These are phyloP conservation scores for Herminia tarsipennalis DNA, from an alignment of 2,888 invertebrate genomes.

Conservation along the genomic window DNA sequence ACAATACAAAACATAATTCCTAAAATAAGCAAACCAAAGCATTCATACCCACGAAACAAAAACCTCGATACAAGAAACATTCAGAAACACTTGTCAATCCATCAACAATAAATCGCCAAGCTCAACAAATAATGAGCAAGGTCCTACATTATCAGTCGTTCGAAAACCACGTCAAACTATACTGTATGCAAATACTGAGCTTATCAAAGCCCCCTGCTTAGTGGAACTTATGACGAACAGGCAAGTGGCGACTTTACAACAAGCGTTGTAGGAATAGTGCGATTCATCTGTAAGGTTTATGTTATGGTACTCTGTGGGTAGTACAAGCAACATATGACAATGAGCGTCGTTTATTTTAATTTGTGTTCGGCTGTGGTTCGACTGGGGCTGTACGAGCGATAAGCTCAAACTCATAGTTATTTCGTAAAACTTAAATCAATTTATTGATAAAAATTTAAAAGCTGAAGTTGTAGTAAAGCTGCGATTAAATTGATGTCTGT, in stretches of 20 bases:
- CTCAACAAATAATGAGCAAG: constrained; percentile 27
- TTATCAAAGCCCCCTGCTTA: constrained; percentile 54
- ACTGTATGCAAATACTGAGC: constrained; percentile 47
- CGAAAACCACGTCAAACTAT: constrained; percentile 34
- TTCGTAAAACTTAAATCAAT: too few relatives aligned
- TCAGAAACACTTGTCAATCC: neutral
- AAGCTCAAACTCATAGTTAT: too few relatives aligned
- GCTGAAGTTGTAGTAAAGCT: too few relatives aligned
- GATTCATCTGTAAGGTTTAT: constrained; percentile 67
- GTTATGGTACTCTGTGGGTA: constrained; percentile 56
- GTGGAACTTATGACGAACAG: constrained; percentile 62
- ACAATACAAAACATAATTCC: too few relatives aligned
- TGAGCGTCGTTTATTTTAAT: constrained; percentile 41
- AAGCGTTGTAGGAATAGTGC: constrained; percentile 45
- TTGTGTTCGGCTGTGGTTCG: constrained; percentile 8
- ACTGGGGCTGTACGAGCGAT: too few relatives aligned
- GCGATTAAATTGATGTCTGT: too few relatives aligned
- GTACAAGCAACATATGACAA: constrained; percentile 37
- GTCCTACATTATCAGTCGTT: constrained; percentile 24
- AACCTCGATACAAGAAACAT: neutral
- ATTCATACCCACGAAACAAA: too few relatives aligned
- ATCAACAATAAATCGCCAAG: constrained; percentile 13
- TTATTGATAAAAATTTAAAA: too few relatives aligned
- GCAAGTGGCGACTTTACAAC: constrained; percentile 42
- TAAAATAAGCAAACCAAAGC: too few relatives aligned